Conservation (phyloP, 2,888 invertebrate genomes). For the Diaphora mendica region DNA sequence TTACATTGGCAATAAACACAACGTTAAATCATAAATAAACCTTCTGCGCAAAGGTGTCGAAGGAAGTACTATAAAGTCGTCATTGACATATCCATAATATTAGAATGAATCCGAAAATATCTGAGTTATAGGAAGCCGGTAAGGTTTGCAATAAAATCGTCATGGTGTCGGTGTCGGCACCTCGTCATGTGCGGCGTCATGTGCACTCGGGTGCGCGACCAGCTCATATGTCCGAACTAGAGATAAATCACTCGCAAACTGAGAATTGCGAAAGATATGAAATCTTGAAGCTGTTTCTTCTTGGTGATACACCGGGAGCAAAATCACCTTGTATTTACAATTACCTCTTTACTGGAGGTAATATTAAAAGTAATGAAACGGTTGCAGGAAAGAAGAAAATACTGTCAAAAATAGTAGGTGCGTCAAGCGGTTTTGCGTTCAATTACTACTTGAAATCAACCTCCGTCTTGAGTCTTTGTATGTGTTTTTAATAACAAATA, state of each 20-base stretch:
- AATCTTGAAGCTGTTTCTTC: constrained; percentile 62
- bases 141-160: constrained; percentile 39
- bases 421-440: background rate
- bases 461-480: background rate
- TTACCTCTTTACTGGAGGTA: background rate
- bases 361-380: background rate
- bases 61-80: constrained; percentile 40
- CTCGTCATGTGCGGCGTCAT: constrained; percentile 36
- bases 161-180: constrained; percentile 29
- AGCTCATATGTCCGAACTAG: constrained; percentile 59
- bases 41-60: constrained; percentile 30
- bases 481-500: background rate
- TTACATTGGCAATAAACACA: constrained; percentile 23
- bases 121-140: constrained; percentile 19
- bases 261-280: constrained; percentile 67
- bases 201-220: constrained; percentile 22
- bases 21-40: constrained; percentile 25
- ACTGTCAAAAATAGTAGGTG: background rate
- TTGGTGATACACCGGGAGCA: constrained; percentile 50
- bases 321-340: constrained; percentile 18
- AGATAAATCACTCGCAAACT: constrained; percentile 71
- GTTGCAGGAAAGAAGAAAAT: background rate
- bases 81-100: constrained; percentile 10
- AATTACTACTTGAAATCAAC: background rate
- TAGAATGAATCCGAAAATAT: constrained; percentile 17